Conservation (phyloP, 2,888 invertebrate species). For the Watsonalla binaria region DNA sequence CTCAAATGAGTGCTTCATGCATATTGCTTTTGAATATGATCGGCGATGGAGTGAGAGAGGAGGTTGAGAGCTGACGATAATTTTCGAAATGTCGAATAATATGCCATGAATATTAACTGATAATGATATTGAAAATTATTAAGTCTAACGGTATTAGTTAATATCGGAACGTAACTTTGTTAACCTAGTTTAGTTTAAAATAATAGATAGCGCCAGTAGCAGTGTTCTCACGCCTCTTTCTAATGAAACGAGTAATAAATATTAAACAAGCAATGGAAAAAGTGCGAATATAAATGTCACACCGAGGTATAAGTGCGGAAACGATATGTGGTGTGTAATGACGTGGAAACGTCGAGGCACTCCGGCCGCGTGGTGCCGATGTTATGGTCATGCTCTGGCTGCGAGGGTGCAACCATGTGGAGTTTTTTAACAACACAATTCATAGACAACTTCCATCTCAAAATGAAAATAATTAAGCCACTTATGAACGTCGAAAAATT, state of each 20-base stretch:
- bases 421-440: background rate
- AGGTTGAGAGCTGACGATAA: no score
- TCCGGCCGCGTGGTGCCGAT: conserved; percentile 36
- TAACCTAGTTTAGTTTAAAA: background rate
- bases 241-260: conserved; percentile 29
- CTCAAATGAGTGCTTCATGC: no score
- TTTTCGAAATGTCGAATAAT: no score
- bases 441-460: background rate
- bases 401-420: background rate
- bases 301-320: conserved; percentile 48
- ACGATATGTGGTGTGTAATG: conserved; percentile 55
- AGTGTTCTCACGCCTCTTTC: conserved; percentile 29
- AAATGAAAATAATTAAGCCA: no score
- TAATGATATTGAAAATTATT: no score
- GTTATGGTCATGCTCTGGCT: conserved; percentile 22
- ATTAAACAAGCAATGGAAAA: conserved; percentile 27
- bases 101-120: no score
- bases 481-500: no score
- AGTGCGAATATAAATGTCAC: conserved; percentile 51
- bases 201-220: conserved; percentile 15
- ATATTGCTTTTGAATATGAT: no score
- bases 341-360: conserved; percentile 42
- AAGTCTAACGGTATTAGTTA: no score
- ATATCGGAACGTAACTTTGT: no score
- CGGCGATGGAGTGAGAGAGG: no score